Conservation (phyloP, 2,888 invertebrate species). For the Andrena flavipes region DNA sequence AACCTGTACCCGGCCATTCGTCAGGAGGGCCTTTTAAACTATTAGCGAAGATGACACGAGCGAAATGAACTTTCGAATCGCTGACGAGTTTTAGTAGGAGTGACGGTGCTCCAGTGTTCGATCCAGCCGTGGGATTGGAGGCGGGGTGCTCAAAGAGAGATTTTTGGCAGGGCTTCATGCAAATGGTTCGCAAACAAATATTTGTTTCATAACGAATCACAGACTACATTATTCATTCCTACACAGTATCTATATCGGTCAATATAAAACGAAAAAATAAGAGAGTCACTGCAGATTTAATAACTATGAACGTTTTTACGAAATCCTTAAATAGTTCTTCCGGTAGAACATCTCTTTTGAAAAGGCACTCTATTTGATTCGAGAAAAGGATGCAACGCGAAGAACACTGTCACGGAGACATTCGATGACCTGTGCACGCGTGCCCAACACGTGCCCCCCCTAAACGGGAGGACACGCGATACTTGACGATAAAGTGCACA, state of each 20-base stretch:
- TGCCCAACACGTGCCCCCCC: slow-evolving; percentile 36
- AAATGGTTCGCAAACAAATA: too few species aligned
- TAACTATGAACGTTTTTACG: too few species aligned
- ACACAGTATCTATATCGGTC: too few species aligned
- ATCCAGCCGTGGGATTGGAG: background rate
- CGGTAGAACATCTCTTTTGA: too few species aligned
- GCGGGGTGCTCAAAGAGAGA: background rate
- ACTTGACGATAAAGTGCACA: slow-evolving; percentile 68
- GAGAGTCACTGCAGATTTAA: too few species aligned
- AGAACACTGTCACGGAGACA: background rate
- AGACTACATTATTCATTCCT: too few species aligned
- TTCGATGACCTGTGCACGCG: slow-evolving; percentile 13
- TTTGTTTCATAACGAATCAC: too few species aligned
- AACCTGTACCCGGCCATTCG: slow-evolving; percentile 40
- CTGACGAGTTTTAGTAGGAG: slow-evolving; percentile 9
- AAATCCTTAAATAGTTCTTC: too few species aligned
- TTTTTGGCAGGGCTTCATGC: background rate
- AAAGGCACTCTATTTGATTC: slow-evolving; percentile 1
- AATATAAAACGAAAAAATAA: too few species aligned
- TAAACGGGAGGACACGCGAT: slow-evolving; percentile 43
- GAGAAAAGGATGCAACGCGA: background rate
- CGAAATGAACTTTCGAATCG: slow-evolving; percentile 60
- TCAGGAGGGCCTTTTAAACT: slow-evolving; percentile 63
- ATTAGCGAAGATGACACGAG: slow-evolving; percentile 65
- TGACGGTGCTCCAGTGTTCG: background rate